Base-by-base conservation (phyloP, 2,113 vertebrate species). In the Oophaga pumilio region DNA sequence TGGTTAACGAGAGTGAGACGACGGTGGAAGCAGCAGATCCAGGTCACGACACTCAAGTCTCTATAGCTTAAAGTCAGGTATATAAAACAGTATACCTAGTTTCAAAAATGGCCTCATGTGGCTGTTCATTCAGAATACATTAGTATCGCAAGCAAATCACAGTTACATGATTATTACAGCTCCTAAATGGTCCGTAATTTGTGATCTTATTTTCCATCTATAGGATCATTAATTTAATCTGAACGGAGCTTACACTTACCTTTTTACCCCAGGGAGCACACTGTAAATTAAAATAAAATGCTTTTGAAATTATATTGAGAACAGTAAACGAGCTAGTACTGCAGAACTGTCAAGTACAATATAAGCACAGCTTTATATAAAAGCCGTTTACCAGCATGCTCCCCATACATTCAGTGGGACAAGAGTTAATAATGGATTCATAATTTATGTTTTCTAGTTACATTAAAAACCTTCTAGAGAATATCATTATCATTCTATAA, bases 221-320 rank as follows among this genome's bases (percentile, higher is more conserved):
- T 26, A 60, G 28, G 66, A 12, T 18, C 49, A 80, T 60, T 28
- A 81, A 71, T 14, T 73, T 74, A 71, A 82, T 43, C 68, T 59
- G 49, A 73, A 69, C 52, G 49, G 3, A 68, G 11, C 6, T 79
- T 26, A 59, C 76, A 80, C 22, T 79, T 78, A 52, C 22, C 68
- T 71, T n/a, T 50, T 62, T 22, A 50, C n/a, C 20, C 53, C 15
- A 60, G 50, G 26, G 26, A 43, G n/a, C 78, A 52, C 17, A 60
- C 22, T 81, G n/a, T 17, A 28, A 50, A 83, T 76, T 28, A 43
- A 13, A 83, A 83, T 83, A 60, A 87, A 73, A 68, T 87, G 49
- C 64, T 74, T 82, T 20, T 18, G 1, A 20, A 81, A 83, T 88
- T 76, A 66, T 17, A 43, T 20, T 9, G 8, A 57, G 17, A 50